A percentile compares a stretch with the other conserved stretches of the same genome.
These are phyloP conservation scores for Idaea biselata DNA, from an alignment of 2,888 invertebrate genomes.

Conservation along the genomic window DNA sequence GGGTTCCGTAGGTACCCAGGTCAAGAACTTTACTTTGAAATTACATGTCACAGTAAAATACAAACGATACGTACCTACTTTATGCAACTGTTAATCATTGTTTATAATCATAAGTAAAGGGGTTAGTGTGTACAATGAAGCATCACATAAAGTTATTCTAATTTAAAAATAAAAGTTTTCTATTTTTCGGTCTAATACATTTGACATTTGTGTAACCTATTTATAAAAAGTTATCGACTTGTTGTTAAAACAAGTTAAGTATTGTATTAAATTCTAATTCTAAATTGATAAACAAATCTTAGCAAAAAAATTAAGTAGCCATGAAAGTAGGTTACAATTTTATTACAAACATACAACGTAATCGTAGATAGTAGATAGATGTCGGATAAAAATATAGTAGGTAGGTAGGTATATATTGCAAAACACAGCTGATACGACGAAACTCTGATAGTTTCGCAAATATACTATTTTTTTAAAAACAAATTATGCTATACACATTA, in stretches of 20 bases:
- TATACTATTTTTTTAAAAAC: slow-evolving; percentile 6
- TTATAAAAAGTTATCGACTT: background rate
- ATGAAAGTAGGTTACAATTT: slow-evolving; percentile 19
- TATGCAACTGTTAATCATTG: no score
- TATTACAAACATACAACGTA: slow-evolving; percentile 1
- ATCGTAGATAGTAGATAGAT: slow-evolving; percentile 18
- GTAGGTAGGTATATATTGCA: slow-evolving; percentile 29
- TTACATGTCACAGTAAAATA: no score
- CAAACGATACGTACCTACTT: no score
- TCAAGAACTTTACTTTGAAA: no score
- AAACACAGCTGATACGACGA: slow-evolving; percentile 20
- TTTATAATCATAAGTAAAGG: no score
- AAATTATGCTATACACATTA: no score
- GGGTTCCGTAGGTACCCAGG: no score
- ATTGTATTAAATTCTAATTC: background rate
- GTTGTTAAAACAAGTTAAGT: background rate
- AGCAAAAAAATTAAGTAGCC: slow-evolving; percentile 22
- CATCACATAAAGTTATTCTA: no score
- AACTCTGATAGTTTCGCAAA: background rate
- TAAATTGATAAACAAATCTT: slow-evolving; percentile 10
- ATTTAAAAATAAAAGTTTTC: background rate
- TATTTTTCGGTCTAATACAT: background rate
- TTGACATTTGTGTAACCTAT: background rate
- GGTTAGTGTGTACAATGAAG: background rate
- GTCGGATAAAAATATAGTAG: slow-evolving; percentile 26